These are phyloP conservation scores for Oligia latruncula DNA, from an alignment of 2,888 invertebrate species.

Conservation along the genomic window DNA sequence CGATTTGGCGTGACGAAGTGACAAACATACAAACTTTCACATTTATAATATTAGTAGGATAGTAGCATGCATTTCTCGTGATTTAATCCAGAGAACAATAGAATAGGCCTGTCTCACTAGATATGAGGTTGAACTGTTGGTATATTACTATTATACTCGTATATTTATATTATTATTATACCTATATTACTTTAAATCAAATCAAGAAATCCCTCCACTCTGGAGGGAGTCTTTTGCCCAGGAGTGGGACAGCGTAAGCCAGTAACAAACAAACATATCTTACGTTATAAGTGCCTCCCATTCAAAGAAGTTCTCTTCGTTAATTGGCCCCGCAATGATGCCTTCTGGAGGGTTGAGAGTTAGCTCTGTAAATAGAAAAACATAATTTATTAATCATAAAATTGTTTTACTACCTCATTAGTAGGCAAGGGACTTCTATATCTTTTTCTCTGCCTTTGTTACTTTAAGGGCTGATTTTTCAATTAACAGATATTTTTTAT, in stretches of 20 bases:
- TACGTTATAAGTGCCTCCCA: conserved; percentile 99
- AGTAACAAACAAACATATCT: conserved; percentile 62
- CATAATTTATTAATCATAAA: not conserved
- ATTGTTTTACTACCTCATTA: not conserved
- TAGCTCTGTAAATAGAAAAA: conserved; percentile 91
- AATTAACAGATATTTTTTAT: no score
- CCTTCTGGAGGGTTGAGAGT: conserved; percentile 99
- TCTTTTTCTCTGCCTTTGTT: not conserved
- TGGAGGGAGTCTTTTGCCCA: not conserved
- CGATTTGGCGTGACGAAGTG: not conserved
- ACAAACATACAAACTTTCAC: not conserved
- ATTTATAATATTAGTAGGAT: not conserved
- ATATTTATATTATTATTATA: no score
- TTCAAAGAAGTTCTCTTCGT: conserved; percentile 99
- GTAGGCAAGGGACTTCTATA: not conserved
- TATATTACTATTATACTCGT: not conserved
- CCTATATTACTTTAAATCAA: not conserved
- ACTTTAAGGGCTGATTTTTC: no score
- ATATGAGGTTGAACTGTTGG: not conserved
- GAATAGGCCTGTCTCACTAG: not conserved
- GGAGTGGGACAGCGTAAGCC: not conserved
- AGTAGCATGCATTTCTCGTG: no score
- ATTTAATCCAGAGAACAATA: not conserved
- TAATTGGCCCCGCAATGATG: conserved; percentile 99
- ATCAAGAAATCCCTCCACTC: not conserved